phyloP scores from a whole-genome alignment of 2,888 invertebrate species.

The Lasius platythorax region DNA sequence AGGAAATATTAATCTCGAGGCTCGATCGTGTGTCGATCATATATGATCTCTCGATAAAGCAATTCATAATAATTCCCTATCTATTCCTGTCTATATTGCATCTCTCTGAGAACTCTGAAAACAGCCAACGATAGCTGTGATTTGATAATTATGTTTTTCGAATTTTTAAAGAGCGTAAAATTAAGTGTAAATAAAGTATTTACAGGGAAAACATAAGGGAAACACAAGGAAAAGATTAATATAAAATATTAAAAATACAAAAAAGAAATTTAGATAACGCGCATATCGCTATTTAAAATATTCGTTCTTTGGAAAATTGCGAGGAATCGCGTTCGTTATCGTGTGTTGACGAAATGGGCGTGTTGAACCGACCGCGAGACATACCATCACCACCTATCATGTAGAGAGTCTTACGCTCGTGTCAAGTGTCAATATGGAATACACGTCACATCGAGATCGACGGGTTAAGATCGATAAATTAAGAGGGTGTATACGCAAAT shows the following conservation, averaged over 20 bases:
- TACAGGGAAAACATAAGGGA: not conserved
- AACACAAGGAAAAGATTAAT: not conserved
- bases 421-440: conserved; percentile 3
- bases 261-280: not conserved
- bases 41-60: not conserved
- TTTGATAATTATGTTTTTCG: not conserved
- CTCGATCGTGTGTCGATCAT: not conserved
- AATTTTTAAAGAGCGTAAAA: not conserved
- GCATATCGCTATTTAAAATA: not conserved
- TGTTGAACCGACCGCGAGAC: conserved; percentile 58
- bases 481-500: not conserved
- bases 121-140: not conserved
- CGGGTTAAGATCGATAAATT: not conserved
- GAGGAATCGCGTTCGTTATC: not conserved
- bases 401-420: conserved; percentile 3
- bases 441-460: conserved; percentile 2
- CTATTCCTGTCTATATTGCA: not conserved
- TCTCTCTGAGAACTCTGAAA: not conserved
- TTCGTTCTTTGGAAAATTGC: conserved; percentile 6
- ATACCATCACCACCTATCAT: conserved; percentile 54
- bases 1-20: not conserved
- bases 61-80: not conserved
- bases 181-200: not conserved
- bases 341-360: conserved; percentile 37
- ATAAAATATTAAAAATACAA: not conserved